A percentile compares a stretch with the other conserved stretches of the same genome.
Conservation (phyloP, 2,888 invertebrate genomes). For the Erebia epiphron region DNA sequence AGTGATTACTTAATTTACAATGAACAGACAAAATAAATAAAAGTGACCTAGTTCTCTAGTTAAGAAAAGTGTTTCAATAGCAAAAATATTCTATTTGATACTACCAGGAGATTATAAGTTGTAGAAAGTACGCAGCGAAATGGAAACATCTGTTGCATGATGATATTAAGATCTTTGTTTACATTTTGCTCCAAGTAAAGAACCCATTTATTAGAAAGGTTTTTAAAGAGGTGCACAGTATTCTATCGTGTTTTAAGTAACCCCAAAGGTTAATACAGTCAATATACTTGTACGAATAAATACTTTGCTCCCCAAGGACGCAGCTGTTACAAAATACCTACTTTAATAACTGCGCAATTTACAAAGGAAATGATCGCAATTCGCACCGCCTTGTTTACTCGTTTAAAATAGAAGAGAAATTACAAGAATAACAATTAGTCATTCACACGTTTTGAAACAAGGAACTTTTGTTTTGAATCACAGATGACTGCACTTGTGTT, state of each 20-base stretch:
- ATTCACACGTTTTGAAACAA: conserved; percentile 51
- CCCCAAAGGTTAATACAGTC: conserved; percentile 51
- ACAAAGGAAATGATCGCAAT: conserved; percentile 30
- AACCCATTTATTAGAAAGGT: not conserved
- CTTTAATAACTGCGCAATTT: conserved; percentile 47
- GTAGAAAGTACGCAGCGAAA: not conserved
- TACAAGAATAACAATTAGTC: conserved; percentile 38
- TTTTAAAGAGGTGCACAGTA: not conserved
- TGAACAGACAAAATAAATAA: no score
- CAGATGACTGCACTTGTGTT: conserved; percentile 51
- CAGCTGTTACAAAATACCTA: conserved; percentile 44
- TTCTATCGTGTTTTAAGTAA: conserved; percentile 42
- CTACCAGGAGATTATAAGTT: conserved; percentile 20
- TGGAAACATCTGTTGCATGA: conserved; percentile 3
- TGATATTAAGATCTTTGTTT: not conserved
- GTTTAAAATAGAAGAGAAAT: conserved; percentile 33
- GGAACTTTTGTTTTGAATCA: conserved; percentile 54
- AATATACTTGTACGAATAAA: conserved; percentile 35
- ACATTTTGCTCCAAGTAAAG: not conserved
- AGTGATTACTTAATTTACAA: no score
- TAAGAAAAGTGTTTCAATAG: not conserved
- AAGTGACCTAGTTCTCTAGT: no score
- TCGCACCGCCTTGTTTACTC: conserved; percentile 3
- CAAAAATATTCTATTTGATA: not conserved
- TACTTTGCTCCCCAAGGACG: conserved; percentile 49